phyloP scores from a whole-genome alignment of 2,888 invertebrate species.

The Operophtera brumata region DNA sequence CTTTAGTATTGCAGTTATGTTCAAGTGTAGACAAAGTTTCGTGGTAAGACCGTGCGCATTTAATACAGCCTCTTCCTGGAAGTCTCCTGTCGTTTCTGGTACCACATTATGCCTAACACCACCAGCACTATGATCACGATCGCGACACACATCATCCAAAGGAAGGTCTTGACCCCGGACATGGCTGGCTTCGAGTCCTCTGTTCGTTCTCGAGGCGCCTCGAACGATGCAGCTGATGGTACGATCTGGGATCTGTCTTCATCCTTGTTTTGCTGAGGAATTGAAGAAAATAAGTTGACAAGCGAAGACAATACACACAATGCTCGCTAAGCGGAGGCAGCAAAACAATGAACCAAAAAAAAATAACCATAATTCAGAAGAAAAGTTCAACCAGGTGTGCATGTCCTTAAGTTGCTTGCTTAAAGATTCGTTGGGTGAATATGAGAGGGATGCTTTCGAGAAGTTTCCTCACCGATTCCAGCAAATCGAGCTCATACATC shows the following conservation, averaged over 20 bases:
- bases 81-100: constrained; percentile 94
- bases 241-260: constrained; percentile 91
- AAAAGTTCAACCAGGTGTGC: no score
- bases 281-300: constrained; percentile 7
- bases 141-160: constrained; percentile 91
- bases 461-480: constrained; percentile 74
- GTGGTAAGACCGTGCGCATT: constrained; percentile 18
- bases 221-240: constrained; percentile 94
- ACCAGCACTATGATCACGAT: constrained; percentile 90
- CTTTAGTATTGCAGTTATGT: no score
- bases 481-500: constrained; percentile 93
- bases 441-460: background rate
- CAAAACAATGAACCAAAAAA: no score
- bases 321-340: no score
- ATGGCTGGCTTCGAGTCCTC: constrained; percentile 93
- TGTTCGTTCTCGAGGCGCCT: constrained; percentile 94
- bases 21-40: background rate
- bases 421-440: background rate
- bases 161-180: constrained; percentile 95
- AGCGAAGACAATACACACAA: background rate
- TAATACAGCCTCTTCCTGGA: constrained; percentile 90
- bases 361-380: no score
- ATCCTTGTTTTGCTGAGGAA: constrained; percentile 77
- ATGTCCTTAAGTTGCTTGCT: no score
- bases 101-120: constrained; percentile 94